A percentile compares a stretch with the other conserved stretches of the same genome.
Evolutionary conservation across 2,888 invertebrate genomes (phyloP).

Genomic region (Pyrrhosoma nymphula): DNA sequence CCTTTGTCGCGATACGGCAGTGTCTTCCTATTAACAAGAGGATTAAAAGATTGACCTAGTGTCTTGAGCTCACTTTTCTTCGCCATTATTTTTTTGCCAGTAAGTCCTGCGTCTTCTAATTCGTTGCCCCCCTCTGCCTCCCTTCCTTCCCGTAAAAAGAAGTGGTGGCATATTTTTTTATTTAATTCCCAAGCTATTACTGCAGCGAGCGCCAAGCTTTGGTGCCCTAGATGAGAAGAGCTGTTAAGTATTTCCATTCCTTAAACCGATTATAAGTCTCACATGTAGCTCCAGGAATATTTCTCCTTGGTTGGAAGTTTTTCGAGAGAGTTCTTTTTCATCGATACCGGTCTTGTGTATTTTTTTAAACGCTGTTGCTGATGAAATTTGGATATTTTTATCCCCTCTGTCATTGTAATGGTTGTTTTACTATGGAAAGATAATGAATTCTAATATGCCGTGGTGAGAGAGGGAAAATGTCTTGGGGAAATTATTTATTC

Average conservation of each 20-base stretch:
- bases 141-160: background rate
- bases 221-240: background rate
- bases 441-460: no score
- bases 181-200: background rate
- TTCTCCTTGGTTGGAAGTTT: background rate
- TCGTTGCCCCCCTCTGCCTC: background rate
- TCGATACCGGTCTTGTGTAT: background rate
- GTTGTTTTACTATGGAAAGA: no score
- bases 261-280: constrained; percentile 14
- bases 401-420: no score
- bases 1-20: background rate
- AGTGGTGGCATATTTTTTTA: background rate
- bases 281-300: background rate
- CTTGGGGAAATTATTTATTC: no score
- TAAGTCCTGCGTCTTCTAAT: constrained; percentile 19
- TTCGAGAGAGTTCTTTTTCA: background rate
- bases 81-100: background rate
- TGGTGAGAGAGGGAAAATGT: no score
- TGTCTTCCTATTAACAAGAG: background rate
- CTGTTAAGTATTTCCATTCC: background rate
- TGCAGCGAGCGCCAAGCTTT: background rate
- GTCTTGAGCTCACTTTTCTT: constrained; percentile 15
- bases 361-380: background rate
- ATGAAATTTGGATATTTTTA: no score
- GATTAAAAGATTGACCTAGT: constrained; percentile 36